Evolutionary conservation across 2,113 vertebrate genomes (phyloP), one percentile per base, ranked within the genome.

Genomic region (Neofelis nebulosa): DNA sequence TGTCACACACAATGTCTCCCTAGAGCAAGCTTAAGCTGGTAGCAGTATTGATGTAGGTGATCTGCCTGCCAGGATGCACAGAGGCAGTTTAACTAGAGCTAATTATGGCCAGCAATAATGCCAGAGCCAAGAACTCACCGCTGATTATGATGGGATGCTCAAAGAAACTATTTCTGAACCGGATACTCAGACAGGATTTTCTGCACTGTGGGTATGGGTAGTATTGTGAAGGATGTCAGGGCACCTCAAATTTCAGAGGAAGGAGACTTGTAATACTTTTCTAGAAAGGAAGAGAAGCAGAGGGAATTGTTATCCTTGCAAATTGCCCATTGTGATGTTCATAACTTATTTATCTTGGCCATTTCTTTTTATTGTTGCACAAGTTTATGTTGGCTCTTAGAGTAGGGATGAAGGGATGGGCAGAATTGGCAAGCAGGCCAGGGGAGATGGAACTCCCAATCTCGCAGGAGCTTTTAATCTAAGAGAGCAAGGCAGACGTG

Each of bases 1-100:
- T 97, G 96, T 98, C 97, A 95, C 82, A 96, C 29, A 94, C 78
- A 97, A 94, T 97, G 79, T 92, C 89, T 98, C 98, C 98, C 98
- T 71, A 96, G 98, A 97, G 97, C 61, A 93, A 96, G 79, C 86
- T 98, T 97, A 96, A 88, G 91, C 97, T 81, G 91, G 96, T 95
- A 95, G 69, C 94, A 80, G 55, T 92, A 97, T 97, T 96, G 94
- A 98, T 97, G 79, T 87, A 93, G 97, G 95, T 94, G 96, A 94
- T 97, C 73, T 97, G 63, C 93, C 85, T 96, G 96, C 97, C 98
- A 97, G 96, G 81, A 86, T 61, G 91, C 84, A 61, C 88, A 84
- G 91, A 96, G 74, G 57, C 5, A 4, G 52, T 94, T 98, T 98
- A 98, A 97, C 98, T 89, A 91, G 95, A 94, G 89, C 97, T 98